phyloP scores from a whole-genome alignment of 2,113 vertebrate genomes.

The Podarcis raffonei region DNA sequence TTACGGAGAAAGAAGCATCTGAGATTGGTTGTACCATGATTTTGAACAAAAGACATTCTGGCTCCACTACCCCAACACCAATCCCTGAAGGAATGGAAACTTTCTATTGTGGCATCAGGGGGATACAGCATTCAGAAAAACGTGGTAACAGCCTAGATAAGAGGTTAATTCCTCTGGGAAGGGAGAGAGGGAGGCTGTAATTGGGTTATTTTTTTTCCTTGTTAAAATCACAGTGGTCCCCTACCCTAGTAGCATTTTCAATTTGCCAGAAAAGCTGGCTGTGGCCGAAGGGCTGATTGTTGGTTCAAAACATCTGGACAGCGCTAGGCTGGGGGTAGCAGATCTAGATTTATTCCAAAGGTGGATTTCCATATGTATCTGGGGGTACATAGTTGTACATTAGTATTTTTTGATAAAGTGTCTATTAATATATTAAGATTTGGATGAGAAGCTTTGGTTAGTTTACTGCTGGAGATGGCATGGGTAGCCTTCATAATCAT shows the following conservation, averaged over 20 bases:
- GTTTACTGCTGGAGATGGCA: conserved; percentile 1
- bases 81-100: background rate
- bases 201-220: background rate
- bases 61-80: background rate
- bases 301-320: too few relatives aligned
- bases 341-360: too few relatives aligned
- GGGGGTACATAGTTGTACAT: background rate
- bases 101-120: background rate
- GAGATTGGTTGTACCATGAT: background rate
- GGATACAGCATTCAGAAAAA: background rate
- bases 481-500: conserved; percentile 29
- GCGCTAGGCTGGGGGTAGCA: too few relatives aligned
- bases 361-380: too few relatives aligned
- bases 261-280: background rate
- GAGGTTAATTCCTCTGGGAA: background rate
- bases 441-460: background rate
- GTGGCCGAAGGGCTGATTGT: too few relatives aligned
- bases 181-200: background rate
- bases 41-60: background rate
- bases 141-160: background rate
- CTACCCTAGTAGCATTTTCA: background rate
- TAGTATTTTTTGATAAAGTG: background rate
- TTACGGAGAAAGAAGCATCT: background rate
- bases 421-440: background rate
- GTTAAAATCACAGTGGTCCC: background rate